Percentiles rank a stretch among this genome's conserved stretches.
Evolutionary conservation across 1,140 invertebrate genomes (phyloP).

Genomic region (Cyclargus thomasi): DNA sequence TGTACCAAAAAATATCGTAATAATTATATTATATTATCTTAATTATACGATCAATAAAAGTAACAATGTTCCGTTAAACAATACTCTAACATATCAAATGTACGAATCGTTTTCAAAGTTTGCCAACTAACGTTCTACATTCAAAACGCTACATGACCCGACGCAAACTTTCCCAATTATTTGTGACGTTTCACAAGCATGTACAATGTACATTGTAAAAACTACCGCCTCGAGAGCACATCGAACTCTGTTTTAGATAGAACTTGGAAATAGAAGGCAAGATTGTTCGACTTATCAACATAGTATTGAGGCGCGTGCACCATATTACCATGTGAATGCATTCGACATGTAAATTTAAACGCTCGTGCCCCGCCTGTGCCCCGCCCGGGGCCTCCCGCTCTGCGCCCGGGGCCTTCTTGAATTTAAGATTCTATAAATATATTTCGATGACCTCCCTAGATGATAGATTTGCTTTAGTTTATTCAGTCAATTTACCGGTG

Average conservation of each 20-base stretch:
- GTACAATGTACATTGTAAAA: slow-evolving; percentile 3
- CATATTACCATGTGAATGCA: slow-evolving; percentile 39
- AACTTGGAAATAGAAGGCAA: background rate
- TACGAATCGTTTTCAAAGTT: background rate
- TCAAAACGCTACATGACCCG: background rate
- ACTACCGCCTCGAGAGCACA: background rate
- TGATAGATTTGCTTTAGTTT: background rate
- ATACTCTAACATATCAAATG: background rate
- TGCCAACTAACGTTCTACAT: background rate
- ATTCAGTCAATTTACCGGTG: background rate
- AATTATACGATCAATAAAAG: too few species aligned
- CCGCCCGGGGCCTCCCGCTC: too few species aligned
- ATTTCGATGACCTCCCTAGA: background rate
- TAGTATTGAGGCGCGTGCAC: slow-evolving; percentile 24
- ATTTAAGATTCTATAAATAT: background rate
- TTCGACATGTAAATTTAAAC: slow-evolving; percentile 37
- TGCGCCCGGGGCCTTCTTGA: background rate
- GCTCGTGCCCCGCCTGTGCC: slow-evolving; percentile 20
- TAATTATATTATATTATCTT: too few species aligned
- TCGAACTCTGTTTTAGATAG: background rate
- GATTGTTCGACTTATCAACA: slow-evolving; percentile 15
- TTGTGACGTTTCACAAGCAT: background rate
- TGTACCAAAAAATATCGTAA: too few species aligned
- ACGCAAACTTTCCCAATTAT: background rate
- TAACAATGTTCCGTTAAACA: background rate